Evolutionary conservation across 2,113 vertebrate genomes (phyloP), one percentile per base, ranked within the genome.

Genomic region (Empidonax traillii): DNA sequence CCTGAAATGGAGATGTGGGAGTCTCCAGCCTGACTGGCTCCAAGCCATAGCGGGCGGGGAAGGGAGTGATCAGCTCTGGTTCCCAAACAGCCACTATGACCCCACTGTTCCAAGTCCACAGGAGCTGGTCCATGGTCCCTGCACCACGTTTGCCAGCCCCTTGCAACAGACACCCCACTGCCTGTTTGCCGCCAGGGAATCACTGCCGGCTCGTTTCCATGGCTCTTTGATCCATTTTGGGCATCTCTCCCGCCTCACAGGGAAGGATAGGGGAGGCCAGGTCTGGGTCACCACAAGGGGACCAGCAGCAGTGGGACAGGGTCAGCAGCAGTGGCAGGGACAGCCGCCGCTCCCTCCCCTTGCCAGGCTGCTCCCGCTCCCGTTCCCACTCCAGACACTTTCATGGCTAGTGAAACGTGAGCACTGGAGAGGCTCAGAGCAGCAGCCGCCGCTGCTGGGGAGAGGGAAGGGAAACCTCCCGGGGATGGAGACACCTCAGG

Each of bases 371-470:
- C 72, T 77, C 72, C 35, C 3, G 5, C 66, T 96, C 66, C 43
- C 23, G 1, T 58, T 51, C 62, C 69, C 35, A 46, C 78, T 68
- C 74, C 58, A 83, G 94, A 91, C 87, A 79, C 61, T 93, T 96
- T 81, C 75, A 91, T 63, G 56, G 92, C 25, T 58, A 79, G 62
- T 66, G 96, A 82, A 96, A 94, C 55, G 65, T 90, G 87, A 94
- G 79, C 4, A 1, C 67, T 14, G 75, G 78, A 49, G 71, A 65
- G 39, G 46, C 68, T 88, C 41, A 8, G 63, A 73, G 72, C 85
- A 59, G 78, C 69, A 89, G 69, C 80, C 41, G 78, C 21, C 41
- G 4, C 67, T 66, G 83, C 23, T 39, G 90, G 43, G 68, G 79
- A 82, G 6, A 77, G 33, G 76, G 52, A 58, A 0, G 1, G 43